Percentiles rank a stretch among this genome's conserved stretches.
Evolutionary conservation across 2,888 invertebrate genomes (phyloP).

Genomic region (Plebejus anna): DNA sequence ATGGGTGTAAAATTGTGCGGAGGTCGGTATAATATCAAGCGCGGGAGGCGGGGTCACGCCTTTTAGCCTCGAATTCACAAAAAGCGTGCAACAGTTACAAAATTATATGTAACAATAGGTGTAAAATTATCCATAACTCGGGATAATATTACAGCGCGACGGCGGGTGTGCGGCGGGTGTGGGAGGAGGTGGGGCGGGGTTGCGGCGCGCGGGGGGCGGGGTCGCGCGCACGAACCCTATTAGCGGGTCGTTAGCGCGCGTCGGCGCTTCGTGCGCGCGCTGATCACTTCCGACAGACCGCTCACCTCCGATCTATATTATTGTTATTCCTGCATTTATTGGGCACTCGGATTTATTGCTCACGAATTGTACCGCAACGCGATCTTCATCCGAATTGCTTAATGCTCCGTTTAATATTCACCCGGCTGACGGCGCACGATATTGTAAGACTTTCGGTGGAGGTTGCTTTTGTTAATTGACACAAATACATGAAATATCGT

Average conservation of each 20-base stretch:
- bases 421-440: constrained; percentile 1
- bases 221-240: constrained; percentile 71
- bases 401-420: constrained; percentile 19
- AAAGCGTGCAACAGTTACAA: constrained; percentile 17
- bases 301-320: constrained; percentile 39
- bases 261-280: constrained; percentile 64
- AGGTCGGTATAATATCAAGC: constrained; percentile 3
- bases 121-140: constrained; percentile 44
- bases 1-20: constrained; percentile 11
- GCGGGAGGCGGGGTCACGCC: constrained; percentile 12
- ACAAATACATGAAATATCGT: neutral
- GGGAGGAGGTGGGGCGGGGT: neutral
- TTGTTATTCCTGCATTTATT: constrained; percentile 40
- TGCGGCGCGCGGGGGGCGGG: constrained; percentile 48
- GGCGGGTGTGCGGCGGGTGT: neutral
- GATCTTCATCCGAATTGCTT: constrained; percentile 36
- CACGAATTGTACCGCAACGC: constrained; percentile 39
- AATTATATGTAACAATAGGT: constrained; percentile 21
- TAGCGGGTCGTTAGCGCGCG: constrained; percentile 70
- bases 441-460: neutral
- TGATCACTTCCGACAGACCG: constrained; percentile 67
- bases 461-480: neutral
- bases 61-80: constrained; percentile 15
- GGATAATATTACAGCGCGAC: constrained; percentile 50
- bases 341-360: constrained; percentile 38